Evolutionary conservation across 1,140 invertebrate species (phyloP).

Genomic region (Trichonephila inaurata): DNA sequence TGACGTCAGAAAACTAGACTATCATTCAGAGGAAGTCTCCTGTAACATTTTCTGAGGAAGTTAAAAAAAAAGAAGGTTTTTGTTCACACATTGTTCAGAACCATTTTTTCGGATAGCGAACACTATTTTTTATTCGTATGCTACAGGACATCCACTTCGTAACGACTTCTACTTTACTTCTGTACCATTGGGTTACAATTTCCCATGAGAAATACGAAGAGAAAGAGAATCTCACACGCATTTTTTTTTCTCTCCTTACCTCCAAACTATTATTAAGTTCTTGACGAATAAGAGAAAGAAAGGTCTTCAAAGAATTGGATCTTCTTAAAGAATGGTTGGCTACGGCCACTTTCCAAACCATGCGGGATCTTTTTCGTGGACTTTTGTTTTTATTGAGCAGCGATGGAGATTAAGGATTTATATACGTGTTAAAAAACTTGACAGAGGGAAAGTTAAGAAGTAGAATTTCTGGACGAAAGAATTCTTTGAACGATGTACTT

Average conservation of each 20-base stretch:
- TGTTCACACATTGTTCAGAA: conserved; percentile 23
- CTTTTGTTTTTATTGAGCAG: conserved; percentile 1
- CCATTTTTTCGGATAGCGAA: conserved; percentile 32
- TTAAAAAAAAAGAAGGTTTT: background rate
- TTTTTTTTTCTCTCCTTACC: conserved; percentile 35
- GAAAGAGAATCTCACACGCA: background rate
- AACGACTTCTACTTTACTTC: conserved; percentile 32
- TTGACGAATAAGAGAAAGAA: background rate
- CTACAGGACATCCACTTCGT: conserved; percentile 42
- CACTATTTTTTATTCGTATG: background rate
- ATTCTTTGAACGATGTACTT: background rate
- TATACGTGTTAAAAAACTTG: background rate
- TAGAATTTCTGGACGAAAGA: background rate
- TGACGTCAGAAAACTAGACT: background rate
- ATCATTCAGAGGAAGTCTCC: background rate
- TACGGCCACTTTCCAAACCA: conserved; percentile 13
- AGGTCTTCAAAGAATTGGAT: background rate
- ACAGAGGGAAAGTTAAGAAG: background rate
- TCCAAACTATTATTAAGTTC: conserved; percentile 50
- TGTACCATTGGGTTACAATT: conserved; percentile 29
- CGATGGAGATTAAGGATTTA: background rate
- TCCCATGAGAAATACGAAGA: conserved; percentile 21
- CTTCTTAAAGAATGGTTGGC: conserved; percentile 15
- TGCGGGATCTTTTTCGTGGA: background rate
- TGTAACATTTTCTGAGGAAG: background rate